A percentile compares a stretch with the other conserved stretches of the same genome.
These are phyloP conservation scores for Blennius ocellaris DNA, from an alignment of 2,113 vertebrate genomes.

Conservation along the genomic window DNA sequence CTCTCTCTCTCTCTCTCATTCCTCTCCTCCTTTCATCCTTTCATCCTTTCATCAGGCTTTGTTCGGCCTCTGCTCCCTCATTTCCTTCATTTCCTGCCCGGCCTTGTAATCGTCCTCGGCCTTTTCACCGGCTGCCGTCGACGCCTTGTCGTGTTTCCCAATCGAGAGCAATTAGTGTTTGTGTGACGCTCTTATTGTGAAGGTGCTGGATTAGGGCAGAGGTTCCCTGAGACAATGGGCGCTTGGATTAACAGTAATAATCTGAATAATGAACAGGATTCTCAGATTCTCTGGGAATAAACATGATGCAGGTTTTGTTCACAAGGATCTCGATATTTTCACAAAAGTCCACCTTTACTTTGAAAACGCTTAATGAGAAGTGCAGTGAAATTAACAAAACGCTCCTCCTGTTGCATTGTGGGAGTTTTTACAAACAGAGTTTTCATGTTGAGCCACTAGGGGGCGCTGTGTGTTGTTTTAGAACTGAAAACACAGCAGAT, in stretches of 20 bases:
- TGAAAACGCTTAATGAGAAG: too few relatives aligned
- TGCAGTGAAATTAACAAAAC: too few relatives aligned
- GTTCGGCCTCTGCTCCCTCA: conserved; percentile 56
- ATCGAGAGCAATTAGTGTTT: conserved; percentile 46
- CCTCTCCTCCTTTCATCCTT: conserved; percentile 32
- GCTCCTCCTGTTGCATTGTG: too few relatives aligned
- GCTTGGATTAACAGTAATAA: neutral
- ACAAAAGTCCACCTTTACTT: too few relatives aligned
- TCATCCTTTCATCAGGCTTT: conserved; percentile 51
- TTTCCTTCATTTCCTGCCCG: conserved; percentile 72
- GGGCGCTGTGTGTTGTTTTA: too few relatives aligned
- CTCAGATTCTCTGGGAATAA: too few relatives aligned
- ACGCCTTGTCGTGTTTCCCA: conserved; percentile 4
- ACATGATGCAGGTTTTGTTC: too few relatives aligned
- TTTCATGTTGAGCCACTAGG: too few relatives aligned
- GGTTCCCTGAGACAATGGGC: conserved; percentile 3
- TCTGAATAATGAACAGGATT: too few relatives aligned
- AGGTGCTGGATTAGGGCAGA: conserved; percentile 20
- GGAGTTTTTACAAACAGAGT: too few relatives aligned
- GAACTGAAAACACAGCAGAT: too few relatives aligned
- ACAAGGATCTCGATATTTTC: too few relatives aligned
- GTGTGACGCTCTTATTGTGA: neutral
- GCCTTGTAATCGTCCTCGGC: conserved; percentile 52
- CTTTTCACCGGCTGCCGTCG: conserved; percentile 23
- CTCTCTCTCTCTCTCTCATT: conserved; percentile 31